Conservation (phyloP, 2,888 invertebrate species). For the Dryococelus australis region DNA sequence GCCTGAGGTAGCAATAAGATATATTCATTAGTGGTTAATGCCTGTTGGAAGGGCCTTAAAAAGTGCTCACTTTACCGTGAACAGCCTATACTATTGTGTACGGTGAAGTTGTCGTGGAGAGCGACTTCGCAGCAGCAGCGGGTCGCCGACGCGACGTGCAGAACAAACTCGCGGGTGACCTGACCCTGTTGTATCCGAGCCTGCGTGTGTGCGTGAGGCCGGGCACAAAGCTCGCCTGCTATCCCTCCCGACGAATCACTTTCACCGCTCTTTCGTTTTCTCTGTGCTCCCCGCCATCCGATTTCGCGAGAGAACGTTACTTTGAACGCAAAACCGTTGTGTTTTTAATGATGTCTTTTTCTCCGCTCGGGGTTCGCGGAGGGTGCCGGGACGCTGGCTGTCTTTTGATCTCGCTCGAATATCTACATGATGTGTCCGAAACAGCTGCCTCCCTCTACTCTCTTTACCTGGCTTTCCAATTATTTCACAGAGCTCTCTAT, state of each 20-base stretch:
- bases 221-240: background rate
- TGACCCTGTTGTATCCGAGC: too few species aligned
- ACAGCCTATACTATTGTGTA: too few species aligned
- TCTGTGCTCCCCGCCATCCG: background rate
- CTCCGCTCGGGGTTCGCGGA: background rate
- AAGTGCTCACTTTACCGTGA: too few species aligned
- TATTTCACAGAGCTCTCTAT: background rate
- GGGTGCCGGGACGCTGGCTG: background rate
- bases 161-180: too few species aligned
- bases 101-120: too few species aligned
- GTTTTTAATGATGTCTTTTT: background rate
- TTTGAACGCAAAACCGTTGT: slow-evolving; percentile 2
- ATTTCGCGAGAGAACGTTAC: background rate
- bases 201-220: background rate
- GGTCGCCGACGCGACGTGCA: too few species aligned
- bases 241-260: background rate
- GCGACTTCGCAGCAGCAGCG: too few species aligned
- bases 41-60: too few species aligned
- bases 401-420: background rate
- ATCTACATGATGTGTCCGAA: background rate
- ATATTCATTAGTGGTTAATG: too few species aligned
- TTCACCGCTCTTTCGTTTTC: background rate
- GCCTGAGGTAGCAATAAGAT: too few species aligned
- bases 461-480: slow-evolving; percentile 7
- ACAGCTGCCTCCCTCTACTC: background rate